These are phyloP conservation scores for Osmerus mordax DNA, from an alignment of 2,113 vertebrate genomes.

Conservation along the genomic window DNA sequence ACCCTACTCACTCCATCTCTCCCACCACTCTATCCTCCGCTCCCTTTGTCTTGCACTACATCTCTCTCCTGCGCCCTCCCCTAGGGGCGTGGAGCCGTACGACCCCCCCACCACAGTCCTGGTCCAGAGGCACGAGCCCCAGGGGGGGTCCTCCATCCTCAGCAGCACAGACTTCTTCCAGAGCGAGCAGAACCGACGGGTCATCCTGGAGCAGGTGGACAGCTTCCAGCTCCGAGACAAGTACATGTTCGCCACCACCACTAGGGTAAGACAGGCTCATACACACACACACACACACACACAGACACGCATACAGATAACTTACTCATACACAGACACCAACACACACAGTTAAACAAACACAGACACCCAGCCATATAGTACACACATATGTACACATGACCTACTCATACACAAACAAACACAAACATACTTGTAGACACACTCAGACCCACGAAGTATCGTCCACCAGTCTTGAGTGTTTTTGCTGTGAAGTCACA, in stretches of 20 bases:
- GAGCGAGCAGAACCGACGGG: slow-evolving; percentile 81
- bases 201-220: slow-evolving; percentile 86
- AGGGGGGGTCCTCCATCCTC: slow-evolving; percentile 82
- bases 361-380: background rate
- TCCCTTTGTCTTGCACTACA: background rate
- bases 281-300: background rate
- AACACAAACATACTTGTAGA: background rate
- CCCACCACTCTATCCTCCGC: background rate
- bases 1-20: background rate
- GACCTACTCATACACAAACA: background rate
- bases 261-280: slow-evolving; percentile 74
- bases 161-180: slow-evolving; percentile 96
- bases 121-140: slow-evolving; percentile 89
- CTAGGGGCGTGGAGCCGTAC: slow-evolving; percentile 89
- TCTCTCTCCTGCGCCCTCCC: background rate
- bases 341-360: background rate
- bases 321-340: background rate
- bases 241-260: slow-evolving; percentile 95
- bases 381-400: background rate
- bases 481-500: no score
- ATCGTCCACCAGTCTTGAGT: no score
- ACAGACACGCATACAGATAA: background rate
- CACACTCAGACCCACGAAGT: background rate
- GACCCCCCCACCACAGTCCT: slow-evolving; percentile 85
- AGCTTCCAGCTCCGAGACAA: slow-evolving; percentile 96